Base-by-base conservation (phyloP, 2,888 invertebrate species). In the Endomychus coccineus region DNA sequence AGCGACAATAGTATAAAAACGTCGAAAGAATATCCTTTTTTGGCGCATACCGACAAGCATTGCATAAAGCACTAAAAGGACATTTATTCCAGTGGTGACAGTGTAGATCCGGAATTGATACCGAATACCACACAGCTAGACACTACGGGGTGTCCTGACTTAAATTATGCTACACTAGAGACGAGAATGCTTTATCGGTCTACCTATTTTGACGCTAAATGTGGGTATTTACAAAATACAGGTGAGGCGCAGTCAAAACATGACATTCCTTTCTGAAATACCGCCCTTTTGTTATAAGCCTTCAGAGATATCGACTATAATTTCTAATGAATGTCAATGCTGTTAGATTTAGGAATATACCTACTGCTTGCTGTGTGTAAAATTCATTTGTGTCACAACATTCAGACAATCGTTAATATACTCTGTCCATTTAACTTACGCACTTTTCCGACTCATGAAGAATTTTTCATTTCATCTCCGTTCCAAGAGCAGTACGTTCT, bases 41-140 rank as follows among this genome's bases (percentile, higher is more conserved):
- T 51, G 49, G 50, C 51, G 48, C 50, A 50, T 50, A 48, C 58
- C 58, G 58, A 52, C 58, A 54, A 57, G 41, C 33, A 43, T 39
- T 30, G 38, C 43, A 49, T 45, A 55, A 51, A 49, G 47, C 49
- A 50, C 50, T 51, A 54, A 54, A 60, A 55, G 56, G 62, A 61
- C 63, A 63, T 63, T 63, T 62, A 63, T 64, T 62, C 54, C 54
- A 45, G 59, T 58, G 64, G 61, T 64, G 64, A 64, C 64, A 64
- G 60, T 61, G 60, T 53, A 51, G 61, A 60, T 61, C 54, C 54
- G 51, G 50, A 50, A 49, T 44, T 52, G 60, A 60, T 59, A 59
- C 52, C 46, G 51, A 54, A 63, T 62, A 51, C 64, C 64, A 63
- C 64, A 64, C 64, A 64, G 53, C 61, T 58, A 50, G 64, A 52